Evolutionary conservation across 2,888 invertebrate genomes (phyloP).

Genomic region (Hirudinaria manillensis): DNA sequence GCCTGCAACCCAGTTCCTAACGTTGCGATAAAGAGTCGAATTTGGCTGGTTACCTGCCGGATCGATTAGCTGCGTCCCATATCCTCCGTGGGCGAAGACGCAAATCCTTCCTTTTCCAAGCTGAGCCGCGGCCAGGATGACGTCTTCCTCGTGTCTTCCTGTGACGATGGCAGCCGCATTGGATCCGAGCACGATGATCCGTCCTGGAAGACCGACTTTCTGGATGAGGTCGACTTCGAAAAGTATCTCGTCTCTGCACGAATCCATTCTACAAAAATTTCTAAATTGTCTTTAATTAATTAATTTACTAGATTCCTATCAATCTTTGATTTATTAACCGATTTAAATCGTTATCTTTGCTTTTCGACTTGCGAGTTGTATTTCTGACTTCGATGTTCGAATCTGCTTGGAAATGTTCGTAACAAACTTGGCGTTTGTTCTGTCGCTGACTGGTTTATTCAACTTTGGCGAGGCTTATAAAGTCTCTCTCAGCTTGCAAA

Average conservation of each 20-base stretch:
- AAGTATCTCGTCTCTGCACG: slow-evolving; percentile 14
- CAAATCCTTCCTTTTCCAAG: slow-evolving; percentile 35
- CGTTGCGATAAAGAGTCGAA: slow-evolving; percentile 26
- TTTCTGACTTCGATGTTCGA: too few species aligned
- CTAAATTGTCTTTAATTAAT: too few species aligned
- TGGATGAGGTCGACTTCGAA: slow-evolving; percentile 11
- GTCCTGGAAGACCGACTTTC: slow-evolving; percentile 24
- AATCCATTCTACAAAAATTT: neutral
- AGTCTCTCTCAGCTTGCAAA: too few species aligned
- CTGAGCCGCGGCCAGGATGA: slow-evolving; percentile 30
- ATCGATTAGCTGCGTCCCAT: slow-evolving; percentile 14
- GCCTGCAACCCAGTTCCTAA: slow-evolving; percentile 33
- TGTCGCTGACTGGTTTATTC: too few species aligned
- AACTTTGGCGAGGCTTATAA: too few species aligned
- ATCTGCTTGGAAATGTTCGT: too few species aligned
- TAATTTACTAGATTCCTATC: too few species aligned
- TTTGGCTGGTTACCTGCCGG: neutral
- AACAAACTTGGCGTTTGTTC: too few species aligned
- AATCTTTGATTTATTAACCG: too few species aligned
- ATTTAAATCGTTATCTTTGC: too few species aligned
- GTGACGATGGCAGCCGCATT: slow-evolving; percentile 30
- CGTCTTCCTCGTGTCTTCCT: slow-evolving; percentile 25
- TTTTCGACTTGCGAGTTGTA: too few species aligned
- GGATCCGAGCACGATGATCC: slow-evolving; percentile 28
- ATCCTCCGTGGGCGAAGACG: slow-evolving; percentile 33